Conservation (phyloP, 2,113 vertebrate species). For the Polypterus bichir region DNA sequence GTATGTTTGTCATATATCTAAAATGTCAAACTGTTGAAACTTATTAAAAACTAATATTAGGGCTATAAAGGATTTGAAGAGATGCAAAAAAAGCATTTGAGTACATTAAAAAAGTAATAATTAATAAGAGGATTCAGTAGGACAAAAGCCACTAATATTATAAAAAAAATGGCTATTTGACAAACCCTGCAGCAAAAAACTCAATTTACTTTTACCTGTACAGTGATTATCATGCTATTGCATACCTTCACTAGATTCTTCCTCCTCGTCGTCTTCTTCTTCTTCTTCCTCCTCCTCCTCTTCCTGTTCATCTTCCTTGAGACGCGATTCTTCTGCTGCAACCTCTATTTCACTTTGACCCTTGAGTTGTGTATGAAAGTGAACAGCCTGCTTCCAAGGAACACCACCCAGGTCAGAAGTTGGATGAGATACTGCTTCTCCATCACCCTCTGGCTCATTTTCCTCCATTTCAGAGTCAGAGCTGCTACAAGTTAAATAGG, state of each 20-base stretch:
- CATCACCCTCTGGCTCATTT: conserved; percentile 46
- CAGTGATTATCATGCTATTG: neutral
- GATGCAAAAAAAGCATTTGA: neutral
- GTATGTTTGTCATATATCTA: too few relatives aligned
- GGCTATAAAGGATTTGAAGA: too few relatives aligned
- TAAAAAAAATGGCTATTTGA: neutral
- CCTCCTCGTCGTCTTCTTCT: conserved; percentile 37
- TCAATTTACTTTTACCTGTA: neutral
- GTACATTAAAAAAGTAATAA: conserved; percentile 1
- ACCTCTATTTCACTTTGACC: conserved; percentile 46
- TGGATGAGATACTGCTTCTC: conserved; percentile 34
- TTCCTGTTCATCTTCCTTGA: conserved; percentile 30
- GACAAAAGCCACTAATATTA: neutral
- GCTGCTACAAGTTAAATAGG: conserved; percentile 52
- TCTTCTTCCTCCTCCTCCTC: conserved; percentile 37
- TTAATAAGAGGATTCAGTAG: neutral
- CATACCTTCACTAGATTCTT: conserved; percentile 74
- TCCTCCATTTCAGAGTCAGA: conserved; percentile 93
- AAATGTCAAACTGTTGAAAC: too few relatives aligned
- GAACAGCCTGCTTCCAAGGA: conserved; percentile 83
- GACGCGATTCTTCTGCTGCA: conserved; percentile 33
- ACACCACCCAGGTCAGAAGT: conserved; percentile 78
- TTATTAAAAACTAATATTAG: too few relatives aligned
- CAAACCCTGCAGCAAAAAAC: too few relatives aligned
- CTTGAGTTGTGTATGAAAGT: conserved; percentile 73